These are phyloP conservation scores for Cydia strobilella DNA, from an alignment of 1,140 invertebrate genomes.

Conservation along the genomic window DNA sequence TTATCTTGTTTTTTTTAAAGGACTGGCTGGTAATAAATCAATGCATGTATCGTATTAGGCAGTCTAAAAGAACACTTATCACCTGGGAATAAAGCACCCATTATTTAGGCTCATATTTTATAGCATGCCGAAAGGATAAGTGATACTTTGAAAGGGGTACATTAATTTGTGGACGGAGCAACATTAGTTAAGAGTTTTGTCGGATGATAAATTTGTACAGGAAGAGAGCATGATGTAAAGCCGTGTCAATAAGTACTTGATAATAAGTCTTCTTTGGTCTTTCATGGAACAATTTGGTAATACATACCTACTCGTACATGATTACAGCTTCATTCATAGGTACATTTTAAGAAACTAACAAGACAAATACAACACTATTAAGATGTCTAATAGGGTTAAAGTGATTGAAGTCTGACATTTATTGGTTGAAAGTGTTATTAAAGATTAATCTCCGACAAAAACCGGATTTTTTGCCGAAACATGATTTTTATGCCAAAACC, in stretches of 20 bases:
- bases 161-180: slow-evolving; percentile 5
- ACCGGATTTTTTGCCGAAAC: no score
- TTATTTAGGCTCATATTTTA: slow-evolving; percentile 11
- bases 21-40: slow-evolving; percentile 28
- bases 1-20: slow-evolving; percentile 18
- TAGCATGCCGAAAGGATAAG: slow-evolving; percentile 27
- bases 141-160: slow-evolving; percentile 25
- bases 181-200: slow-evolving; percentile 7
- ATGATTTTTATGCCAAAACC: no score
- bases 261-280: slow-evolving; percentile 1
- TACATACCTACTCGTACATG: not conserved
- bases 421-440: no score
- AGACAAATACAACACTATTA: not conserved
- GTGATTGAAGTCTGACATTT: not conserved
- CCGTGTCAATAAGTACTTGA: slow-evolving; percentile 12
- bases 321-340: not conserved
- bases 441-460: no score
- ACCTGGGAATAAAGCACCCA: not conserved
- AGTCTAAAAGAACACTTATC: not conserved
- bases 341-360: not conserved
- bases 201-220: not conserved
- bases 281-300: not conserved
- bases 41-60: not conserved
- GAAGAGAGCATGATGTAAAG: not conserved
- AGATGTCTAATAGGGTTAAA: not conserved